Base-by-base conservation (phyloP, 1,140 invertebrate species). In the Papilio polyxenes region DNA sequence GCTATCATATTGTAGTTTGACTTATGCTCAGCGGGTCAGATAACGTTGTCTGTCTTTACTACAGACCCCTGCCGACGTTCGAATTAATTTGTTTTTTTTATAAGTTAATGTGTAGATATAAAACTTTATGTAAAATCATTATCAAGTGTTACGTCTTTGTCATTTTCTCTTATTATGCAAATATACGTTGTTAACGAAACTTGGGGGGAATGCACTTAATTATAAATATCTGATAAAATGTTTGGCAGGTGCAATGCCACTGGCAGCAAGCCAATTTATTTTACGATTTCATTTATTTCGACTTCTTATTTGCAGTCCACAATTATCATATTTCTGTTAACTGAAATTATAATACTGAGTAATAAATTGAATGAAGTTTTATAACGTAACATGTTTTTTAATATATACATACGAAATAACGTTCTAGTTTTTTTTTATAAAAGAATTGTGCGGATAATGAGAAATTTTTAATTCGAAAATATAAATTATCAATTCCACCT, bases 181-280 rank as follows among this genome's bases (percentile, higher is more conserved):
- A 72, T 69, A 15, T 40, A 72, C 37, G 65, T 72, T 72, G 65
- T 37, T 72, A 69, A 69, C 65, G 65, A 69, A 69, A 69, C 65
- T 69, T 69, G 75, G 75, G 44, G 23, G 48, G 49, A 23, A 76
- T 49, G 75, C 20, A 76, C 48, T 53, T 76, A 76, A 76, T 76
- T 76, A 76, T 76, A 76, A 76, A 76, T 53, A 76, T 49, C 75
- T 51, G 75, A 51, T 76, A 49, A 49, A 76, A 76, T 2, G 20
- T 76, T 76, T 76, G 49, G 75, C 75, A 76, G 75, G 75, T 76
- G 75, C 75, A 31, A 8, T 53, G 44, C 15, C 75, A 76, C n/a
- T 31, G 48, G 20, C 75, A 53, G 48, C 11, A 17, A 49, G 74
- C n/a, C n/a, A 48, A 76, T 53, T 51, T 48, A 49, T 75, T 75